Evolutionary conservation across 2,888 invertebrate species (phyloP), one percentile per base, ranked within the genome.

Genomic region (Lochmaea capreae): DNA sequence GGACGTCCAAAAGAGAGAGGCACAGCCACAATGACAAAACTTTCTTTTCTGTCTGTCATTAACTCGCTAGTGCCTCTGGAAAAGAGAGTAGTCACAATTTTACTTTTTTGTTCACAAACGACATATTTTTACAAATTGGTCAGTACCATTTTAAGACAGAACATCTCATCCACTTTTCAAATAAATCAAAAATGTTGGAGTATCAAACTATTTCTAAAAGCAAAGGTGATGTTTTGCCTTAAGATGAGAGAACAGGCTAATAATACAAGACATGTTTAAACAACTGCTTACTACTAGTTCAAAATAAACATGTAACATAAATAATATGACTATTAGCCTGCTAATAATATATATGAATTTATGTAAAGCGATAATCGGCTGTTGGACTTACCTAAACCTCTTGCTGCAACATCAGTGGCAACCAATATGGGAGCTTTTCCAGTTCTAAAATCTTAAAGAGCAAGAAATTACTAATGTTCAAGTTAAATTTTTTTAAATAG

Each of bases 381-480:
- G 12, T 59, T 59, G 65, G 71, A 91, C 94, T 88, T 91, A 97
- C 97, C 97, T 90, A 97, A 90, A 83, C 97, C 97, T 86, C 97
- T 90, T 67, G 97, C 97, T 74, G 97, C 97, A 79, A 97, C 97
- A 88, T 97, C 97, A 58, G 97, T 97, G 79, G 97, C 97, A 78
- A 97, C 95, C 82, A 97, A 90, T 87, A 97, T 96, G 71, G 95
- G 94, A 76, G 94, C 93, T 88, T 94, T 93, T 78, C 95, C 94
- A 87, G 91, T 91, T 85, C 95, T 91, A 88, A 95, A 96, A 90
- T 95, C 95, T 95, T 54, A 0, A 18, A 54, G 16, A 89, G 80
- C 89, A 90, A 74, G 76, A 78, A 89, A 78, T 74, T 33, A 57
- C 46, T 33, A 33, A 3, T 33, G 33, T 33, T 8, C 33, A 33